Evolutionary conservation across 2,888 invertebrate genomes (phyloP), one percentile per base, ranked within the genome.

Genomic region (Heterodera filipjevi): DNA sequence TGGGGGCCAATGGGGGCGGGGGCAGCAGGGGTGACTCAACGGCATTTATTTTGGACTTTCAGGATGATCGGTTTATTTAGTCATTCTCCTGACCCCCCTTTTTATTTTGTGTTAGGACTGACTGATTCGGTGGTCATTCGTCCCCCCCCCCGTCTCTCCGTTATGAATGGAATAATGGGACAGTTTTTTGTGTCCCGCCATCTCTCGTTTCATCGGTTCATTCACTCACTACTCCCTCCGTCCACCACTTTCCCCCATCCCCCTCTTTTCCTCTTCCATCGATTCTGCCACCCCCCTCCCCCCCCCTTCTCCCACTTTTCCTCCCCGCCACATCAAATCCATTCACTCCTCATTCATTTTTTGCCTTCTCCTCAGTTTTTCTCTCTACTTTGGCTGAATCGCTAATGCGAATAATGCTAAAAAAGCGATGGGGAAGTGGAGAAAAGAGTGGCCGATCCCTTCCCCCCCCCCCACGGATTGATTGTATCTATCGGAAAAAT

Each of bases 331-430:
- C 19, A 68, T 14, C 68, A 35, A 32, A 68, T 32, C 68, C 32
- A 32, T 68, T 68, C 68, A 68, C 68, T 68, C 35, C 35, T 32
- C 68, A 32, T 33, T 35, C 68, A 68, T 35, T 68, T 68, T 68
- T 68, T 68, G 68, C 68, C 33, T 68, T 53, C 68, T 33, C 68
- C 35, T 68, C 68, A 35, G 33, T 68, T 35, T 32, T 32, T 33
- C 68, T 33, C 68, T 68, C 68, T 68, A 35, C 68, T 68, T 32
- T 68, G 59, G 22, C 59, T 59, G 68, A 68, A 68, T 68, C 68
- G 68, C 68, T 68, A 68, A 68, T 68, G 68, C 68, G 68, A 68
- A 59, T 59, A 68, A 68, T 68, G 68, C 68, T 68, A 68, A 68
- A 68, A 35, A 35, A 19, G 68, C 19, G 68, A 33, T 14, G 68